Evolutionary conservation across 1,140 invertebrate species (phyloP).

Genomic region (Pseudomyrmex concolor): DNA sequence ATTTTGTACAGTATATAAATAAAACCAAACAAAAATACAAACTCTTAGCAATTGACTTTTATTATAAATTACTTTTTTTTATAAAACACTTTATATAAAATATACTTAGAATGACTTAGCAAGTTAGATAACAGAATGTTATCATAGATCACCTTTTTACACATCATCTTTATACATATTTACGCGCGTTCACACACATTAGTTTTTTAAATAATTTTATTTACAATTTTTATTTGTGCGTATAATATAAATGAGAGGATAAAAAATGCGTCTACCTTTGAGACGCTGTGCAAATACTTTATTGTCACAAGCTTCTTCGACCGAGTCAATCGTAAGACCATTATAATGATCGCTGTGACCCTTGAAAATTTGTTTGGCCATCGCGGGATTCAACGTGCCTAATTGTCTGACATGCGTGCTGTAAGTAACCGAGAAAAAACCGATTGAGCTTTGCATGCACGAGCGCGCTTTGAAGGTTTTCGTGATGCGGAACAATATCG

Average conservation of each 20-base stretch:
- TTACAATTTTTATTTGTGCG: too few relatives aligned
- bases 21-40: too few relatives aligned
- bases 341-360: conserved; percentile 89
- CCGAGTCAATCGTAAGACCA: conserved; percentile 89
- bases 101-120: too few relatives aligned
- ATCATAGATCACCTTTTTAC: too few relatives aligned
- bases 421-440: background rate
- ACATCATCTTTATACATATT: too few relatives aligned
- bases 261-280: conserved; percentile 83
- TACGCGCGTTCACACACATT: too few relatives aligned
- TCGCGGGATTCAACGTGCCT: background rate
- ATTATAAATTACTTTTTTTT: too few relatives aligned
- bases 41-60: too few relatives aligned
- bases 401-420: conserved; percentile 6
- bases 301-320: conserved; percentile 85
- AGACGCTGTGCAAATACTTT: conserved; percentile 86
- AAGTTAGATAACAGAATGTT: too few relatives aligned
- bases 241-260: background rate
- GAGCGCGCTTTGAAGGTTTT: conserved; percentile 33
- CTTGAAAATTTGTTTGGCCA: conserved; percentile 81
- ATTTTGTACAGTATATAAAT: too few relatives aligned
- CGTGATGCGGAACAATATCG: conserved; percentile 47
- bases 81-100: too few relatives aligned
- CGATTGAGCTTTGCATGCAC: background rate
- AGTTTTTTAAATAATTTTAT: too few relatives aligned